Evolutionary conservation across 2,888 invertebrate genomes (phyloP), one percentile per base, ranked within the genome.

Genomic region (Siphonodentalium dalli): DNA sequence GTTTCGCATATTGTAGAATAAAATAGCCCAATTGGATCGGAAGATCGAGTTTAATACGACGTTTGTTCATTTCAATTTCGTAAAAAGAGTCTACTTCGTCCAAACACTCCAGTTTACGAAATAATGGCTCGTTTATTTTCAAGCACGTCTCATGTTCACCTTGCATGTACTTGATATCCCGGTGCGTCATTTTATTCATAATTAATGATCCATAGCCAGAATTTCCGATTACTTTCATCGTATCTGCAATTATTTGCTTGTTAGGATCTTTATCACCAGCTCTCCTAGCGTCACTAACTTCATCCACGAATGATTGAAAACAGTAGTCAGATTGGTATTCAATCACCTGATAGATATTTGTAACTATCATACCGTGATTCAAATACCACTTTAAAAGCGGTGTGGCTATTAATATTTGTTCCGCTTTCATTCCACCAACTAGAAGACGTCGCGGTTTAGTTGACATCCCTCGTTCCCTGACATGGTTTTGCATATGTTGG

Each of bases 1-100:
- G 52, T 39, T 64, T 69, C 1, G 65, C 68, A 29, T 65, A 62
- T 34, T 67, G 63, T 18, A 63, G 46, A 5, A 68, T 59, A 34
- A 61, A 63, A 40, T 57, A 64, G 2, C 62, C 61, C 1, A 64
- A 37, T 27, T 68, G 64, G 7, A 61, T 53, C 4, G 69, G 63
- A 13, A 66, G 21, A 20, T 63, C 52, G 26, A 62, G 33, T 20
- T 40, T 48, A 21, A 64, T 47, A 13, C 33, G 52, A 4, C 33
- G 28, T 40, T 65, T 66, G 11, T 55, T 48, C 50, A 54, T 47
- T 28, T 57, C 53, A 18, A 56, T 28, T 41, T 60, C 60, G 33
- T 54, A 56, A 27, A 43, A 60, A 20, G 56, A 44, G 8, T 60
- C 55, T 13, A 54, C 48, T 27, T 38, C 15, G 20, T 58, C 54